Percentiles rank a stretch among this genome's conserved stretches.
Conservation (phyloP, 2,888 invertebrate species). For the Phengaris arion region DNA sequence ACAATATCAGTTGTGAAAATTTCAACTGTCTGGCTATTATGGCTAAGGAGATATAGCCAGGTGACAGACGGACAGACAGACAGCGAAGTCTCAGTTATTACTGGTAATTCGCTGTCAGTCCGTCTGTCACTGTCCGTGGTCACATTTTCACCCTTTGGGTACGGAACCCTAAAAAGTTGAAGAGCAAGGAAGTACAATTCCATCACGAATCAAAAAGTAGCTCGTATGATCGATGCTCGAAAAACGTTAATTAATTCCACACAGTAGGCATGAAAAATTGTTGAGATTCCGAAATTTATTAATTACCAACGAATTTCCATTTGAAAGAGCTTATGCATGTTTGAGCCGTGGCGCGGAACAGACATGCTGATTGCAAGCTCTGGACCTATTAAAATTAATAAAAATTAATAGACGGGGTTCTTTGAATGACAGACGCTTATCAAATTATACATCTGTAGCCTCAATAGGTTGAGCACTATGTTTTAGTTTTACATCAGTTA, state of each 20-base stretch:
- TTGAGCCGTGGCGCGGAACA: conserved; percentile 19
- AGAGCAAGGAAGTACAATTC: too few species aligned
- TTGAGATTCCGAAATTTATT: conserved; percentile 24
- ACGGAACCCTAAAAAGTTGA: too few species aligned
- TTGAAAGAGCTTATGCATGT: conserved; percentile 27
- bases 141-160: too few species aligned
- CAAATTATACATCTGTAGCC: conserved; percentile 18
- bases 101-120: too few species aligned
- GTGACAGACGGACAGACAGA: too few species aligned
- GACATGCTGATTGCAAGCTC: conserved; percentile 17
- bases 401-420: conserved; percentile 31
- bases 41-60: too few species aligned
- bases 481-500: too few species aligned
- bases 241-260: neutral
- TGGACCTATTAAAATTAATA: conserved; percentile 28
- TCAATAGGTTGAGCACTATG: neutral
- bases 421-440: conserved; percentile 32
- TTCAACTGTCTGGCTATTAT: too few species aligned
- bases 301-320: conserved; percentile 24
- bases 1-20: too few species aligned
- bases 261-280: conserved; percentile 19
- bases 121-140: too few species aligned
- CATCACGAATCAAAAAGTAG: neutral
- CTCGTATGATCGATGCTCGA: neutral
- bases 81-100: too few species aligned